Conservation (phyloP, 2,113 vertebrate genomes). For the Kryptolebias marmoratus region DNA sequence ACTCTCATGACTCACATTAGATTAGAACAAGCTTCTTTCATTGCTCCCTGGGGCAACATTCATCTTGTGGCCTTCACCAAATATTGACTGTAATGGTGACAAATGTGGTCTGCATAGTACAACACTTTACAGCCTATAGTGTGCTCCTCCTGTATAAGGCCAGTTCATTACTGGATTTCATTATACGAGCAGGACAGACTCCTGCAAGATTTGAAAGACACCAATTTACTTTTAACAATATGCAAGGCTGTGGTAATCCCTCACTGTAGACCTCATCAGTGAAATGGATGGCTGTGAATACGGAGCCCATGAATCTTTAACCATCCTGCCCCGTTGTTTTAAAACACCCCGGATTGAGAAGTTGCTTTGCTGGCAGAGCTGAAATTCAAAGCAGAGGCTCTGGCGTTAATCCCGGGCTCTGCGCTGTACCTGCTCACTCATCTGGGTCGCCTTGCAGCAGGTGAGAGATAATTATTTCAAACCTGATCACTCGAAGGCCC, state of each 20-base stretch:
- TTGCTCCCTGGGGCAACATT: slow-evolving; percentile 59
- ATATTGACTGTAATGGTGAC: slow-evolving; percentile 73
- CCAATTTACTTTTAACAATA: slow-evolving; percentile 72
- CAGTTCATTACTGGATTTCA: slow-evolving; percentile 68
- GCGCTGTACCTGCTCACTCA: slow-evolving; percentile 30
- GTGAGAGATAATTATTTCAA: slow-evolving; percentile 19
- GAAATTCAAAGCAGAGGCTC: slow-evolving; percentile 30
- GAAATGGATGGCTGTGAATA: slow-evolving; percentile 51
- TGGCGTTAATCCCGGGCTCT: slow-evolving; percentile 35
- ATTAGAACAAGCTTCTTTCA: slow-evolving; percentile 58
- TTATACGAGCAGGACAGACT: slow-evolving; percentile 57
- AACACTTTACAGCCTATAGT: slow-evolving; percentile 55
- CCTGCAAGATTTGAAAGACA: slow-evolving; percentile 61
- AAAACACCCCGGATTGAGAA: slow-evolving; percentile 32
- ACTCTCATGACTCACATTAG: slow-evolving; percentile 63
- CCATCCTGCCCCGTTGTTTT: slow-evolving; percentile 40
- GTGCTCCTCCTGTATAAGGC: slow-evolving; percentile 37
- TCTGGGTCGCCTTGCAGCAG: slow-evolving; percentile 38
- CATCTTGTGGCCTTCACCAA: slow-evolving; percentile 66
- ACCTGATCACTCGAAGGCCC: neutral
- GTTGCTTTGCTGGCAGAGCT: slow-evolving; percentile 47
- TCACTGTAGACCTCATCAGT: slow-evolving; percentile 52
- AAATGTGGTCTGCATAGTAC: slow-evolving; percentile 61
- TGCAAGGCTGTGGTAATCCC: slow-evolving; percentile 60
- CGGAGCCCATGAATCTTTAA: slow-evolving; percentile 64